These are phyloP conservation scores for Xyliphius kryptos DNA, from an alignment of 2,113 vertebrate genomes.

Conservation along the genomic window DNA sequence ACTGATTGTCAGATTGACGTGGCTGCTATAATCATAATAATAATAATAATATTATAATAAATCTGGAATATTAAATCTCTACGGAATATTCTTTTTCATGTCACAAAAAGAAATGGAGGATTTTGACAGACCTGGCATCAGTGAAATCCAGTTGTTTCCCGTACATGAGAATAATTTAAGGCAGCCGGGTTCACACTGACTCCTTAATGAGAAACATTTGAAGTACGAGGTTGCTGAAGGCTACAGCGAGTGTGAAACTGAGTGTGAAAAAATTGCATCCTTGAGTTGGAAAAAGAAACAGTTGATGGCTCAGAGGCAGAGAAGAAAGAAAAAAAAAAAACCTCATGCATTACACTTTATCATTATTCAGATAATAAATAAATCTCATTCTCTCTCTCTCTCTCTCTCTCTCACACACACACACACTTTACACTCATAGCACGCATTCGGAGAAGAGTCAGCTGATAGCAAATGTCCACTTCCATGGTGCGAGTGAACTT, in stretches of 20 bases:
- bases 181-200: slow-evolving; percentile 44
- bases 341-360: too few species aligned
- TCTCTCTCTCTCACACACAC: too few species aligned
- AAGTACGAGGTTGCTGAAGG: slow-evolving; percentile 13
- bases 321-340: too few species aligned
- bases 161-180: slow-evolving; percentile 49
- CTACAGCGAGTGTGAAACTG: slow-evolving; percentile 26
- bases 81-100: slow-evolving; percentile 49
- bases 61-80: slow-evolving; percentile 35
- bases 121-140: slow-evolving; percentile 38
- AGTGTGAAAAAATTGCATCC: slow-evolving; percentile 50
- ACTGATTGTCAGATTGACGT: slow-evolving; percentile 3
- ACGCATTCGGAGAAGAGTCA: too few species aligned
- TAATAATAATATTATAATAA: slow-evolving; percentile 43
- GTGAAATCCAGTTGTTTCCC: slow-evolving; percentile 32
- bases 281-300: too few species aligned
- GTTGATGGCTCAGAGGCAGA: too few species aligned
- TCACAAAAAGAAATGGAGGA: slow-evolving; percentile 18
- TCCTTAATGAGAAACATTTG: slow-evolving; percentile 37
- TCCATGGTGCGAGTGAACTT: too few species aligned
- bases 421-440: too few species aligned
- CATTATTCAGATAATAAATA: too few species aligned
- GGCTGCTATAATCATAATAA: slow-evolving; percentile 38
- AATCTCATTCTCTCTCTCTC: too few species aligned
- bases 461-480: too few species aligned